These are phyloP conservation scores for honey bee (Apis mellifera) DNA, from an alignment of 1,140 invertebrate species.

Conservation along the genomic window Amel_HAv3.1 CM009931.2:19576001-19576500, in stretches of 20 bases:
- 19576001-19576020: background rate
- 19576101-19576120: constrained; percentile 19
- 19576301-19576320: constrained; percentile 1
- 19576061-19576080: background rate
- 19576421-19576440: background rate
- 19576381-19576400: background rate
- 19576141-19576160: background rate
- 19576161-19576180: background rate
- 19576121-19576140: background rate
- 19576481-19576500: constrained; percentile 3
- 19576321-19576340: background rate
- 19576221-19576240: background rate
- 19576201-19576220: constrained; percentile 11
- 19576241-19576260: constrained; percentile 22
- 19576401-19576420: background rate
- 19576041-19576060: constrained; percentile 16
- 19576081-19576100: constrained; percentile 30
- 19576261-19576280: constrained; percentile 23
- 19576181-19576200: constrained; percentile 24
- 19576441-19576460: constrained; percentile 23
- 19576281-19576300: constrained; percentile 16
- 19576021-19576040: constrained; percentile 4
- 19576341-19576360: background rate
- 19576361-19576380: background rate
- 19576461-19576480: constrained; percentile 8